Percentiles rank a stretch among this genome's conserved stretches.
These are phyloP conservation scores for Argyresthia goedartella DNA, from an alignment of 2,888 invertebrate species.

Conservation along the genomic window DNA sequence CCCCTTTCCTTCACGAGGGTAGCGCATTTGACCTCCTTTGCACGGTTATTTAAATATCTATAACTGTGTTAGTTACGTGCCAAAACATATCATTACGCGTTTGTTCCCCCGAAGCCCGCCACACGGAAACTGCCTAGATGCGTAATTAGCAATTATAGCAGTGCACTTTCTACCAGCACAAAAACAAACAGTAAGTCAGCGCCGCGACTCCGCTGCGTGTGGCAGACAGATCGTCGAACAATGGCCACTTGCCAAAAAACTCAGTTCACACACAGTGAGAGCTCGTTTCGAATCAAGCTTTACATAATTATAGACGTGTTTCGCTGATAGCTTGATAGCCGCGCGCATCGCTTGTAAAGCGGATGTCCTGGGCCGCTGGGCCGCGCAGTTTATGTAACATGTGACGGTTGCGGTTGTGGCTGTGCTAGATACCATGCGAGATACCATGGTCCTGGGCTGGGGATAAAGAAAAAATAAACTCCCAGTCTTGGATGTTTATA, in stretches of 20 bases:
- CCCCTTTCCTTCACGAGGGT: too few relatives aligned
- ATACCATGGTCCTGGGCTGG: too few relatives aligned
- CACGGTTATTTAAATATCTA: too few relatives aligned
- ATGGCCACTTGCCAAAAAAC: conserved; percentile 25
- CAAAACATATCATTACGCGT: neutral
- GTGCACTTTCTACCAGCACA: conserved; percentile 13
- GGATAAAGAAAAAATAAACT: too few relatives aligned
- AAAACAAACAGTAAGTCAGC: conserved; percentile 14
- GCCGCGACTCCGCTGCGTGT: neutral
- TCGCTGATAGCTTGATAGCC: too few relatives aligned
- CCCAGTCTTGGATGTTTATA: too few relatives aligned
- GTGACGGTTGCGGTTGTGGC: too few relatives aligned
- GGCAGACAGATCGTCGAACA: conserved; percentile 9
- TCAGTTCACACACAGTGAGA: conserved; percentile 21
- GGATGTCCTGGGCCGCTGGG: neutral
- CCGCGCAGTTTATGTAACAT: too few relatives aligned
- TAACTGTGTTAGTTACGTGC: neutral
- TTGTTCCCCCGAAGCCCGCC: neutral
- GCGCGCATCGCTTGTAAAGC: neutral
- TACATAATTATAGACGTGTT: too few relatives aligned
- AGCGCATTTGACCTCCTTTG: too few relatives aligned
- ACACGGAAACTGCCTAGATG: conserved; percentile 10
- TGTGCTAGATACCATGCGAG: too few relatives aligned
- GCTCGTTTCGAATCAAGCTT: neutral
- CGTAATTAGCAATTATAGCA: conserved; percentile 20